These are phyloP conservation scores for Protobothrops mucrosquamatus DNA, from an alignment of 2,113 vertebrate genomes.

Conservation along the genomic window DNA sequence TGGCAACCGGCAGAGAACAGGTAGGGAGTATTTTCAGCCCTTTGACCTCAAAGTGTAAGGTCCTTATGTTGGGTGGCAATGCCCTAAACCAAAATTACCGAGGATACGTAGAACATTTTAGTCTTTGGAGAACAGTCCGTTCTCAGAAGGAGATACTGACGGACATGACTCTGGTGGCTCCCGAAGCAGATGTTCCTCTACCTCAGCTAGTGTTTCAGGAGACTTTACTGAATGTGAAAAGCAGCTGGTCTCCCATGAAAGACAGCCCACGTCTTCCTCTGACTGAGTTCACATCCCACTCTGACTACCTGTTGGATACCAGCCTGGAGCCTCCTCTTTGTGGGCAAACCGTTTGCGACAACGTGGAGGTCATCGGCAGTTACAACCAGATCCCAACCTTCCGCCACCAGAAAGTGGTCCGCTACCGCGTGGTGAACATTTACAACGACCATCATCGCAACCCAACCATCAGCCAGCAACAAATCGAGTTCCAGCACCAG, in stretches of 20 bases:
- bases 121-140: conserved; percentile 87
- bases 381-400: conserved; percentile 89
- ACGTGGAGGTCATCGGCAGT: conserved; percentile 84
- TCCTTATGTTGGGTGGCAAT: conserved; percentile 93
- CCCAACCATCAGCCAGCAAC: conserved; percentile 88
- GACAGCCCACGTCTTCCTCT: conserved; percentile 81
- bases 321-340: conserved; percentile 88
- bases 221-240: conserved; percentile 86
- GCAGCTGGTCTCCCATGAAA: conserved; percentile 89
- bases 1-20: conserved; percentile 88
- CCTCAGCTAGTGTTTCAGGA: conserved; percentile 91
- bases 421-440: conserved; percentile 91
- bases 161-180: conserved; percentile 80
- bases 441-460: conserved; percentile 76
- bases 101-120: conserved; percentile 85
- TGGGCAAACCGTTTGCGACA: conserved; percentile 94
- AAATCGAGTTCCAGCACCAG: conserved; percentile 93
- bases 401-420: conserved; percentile 84
- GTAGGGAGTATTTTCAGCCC: conserved; percentile 93
- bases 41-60: conserved; percentile 93
- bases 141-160: conserved; percentile 86
- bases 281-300: conserved; percentile 70
- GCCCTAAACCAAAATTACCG: conserved; percentile 91
- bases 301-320: conserved; percentile 82
- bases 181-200: conserved; percentile 75